Evolutionary conservation across 2,888 invertebrate species (phyloP).

Genomic region (Erebia aethiops): DNA sequence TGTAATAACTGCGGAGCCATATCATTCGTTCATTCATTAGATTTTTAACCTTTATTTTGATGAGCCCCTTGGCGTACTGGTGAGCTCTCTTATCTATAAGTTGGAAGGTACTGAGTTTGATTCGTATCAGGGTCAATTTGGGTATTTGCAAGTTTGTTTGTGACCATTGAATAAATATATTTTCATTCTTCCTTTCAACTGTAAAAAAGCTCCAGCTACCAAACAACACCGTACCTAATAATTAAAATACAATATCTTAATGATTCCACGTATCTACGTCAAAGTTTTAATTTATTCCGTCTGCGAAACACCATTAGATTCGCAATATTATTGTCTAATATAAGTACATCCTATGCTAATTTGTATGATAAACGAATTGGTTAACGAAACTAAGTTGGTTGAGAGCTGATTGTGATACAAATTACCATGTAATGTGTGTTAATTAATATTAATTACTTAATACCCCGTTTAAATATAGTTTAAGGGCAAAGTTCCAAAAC

Average conservation of each 20-base stretch:
- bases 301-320: slow-evolving; percentile 9
- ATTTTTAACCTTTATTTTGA: too few species aligned
- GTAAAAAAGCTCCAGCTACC: not conserved
- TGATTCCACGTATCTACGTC: not conserved
- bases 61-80: too few species aligned
- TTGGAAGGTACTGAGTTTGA: too few species aligned
- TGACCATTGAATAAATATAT: too few species aligned
- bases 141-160: too few species aligned
- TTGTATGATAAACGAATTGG: slow-evolving; percentile 3
- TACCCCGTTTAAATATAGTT: not conserved
- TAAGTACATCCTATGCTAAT: slow-evolving; percentile 2
- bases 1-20: too few species aligned
- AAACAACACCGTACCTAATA: not conserved
- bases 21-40: too few species aligned
- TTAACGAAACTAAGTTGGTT: not conserved
- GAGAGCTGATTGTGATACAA: not conserved
- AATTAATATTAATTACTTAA: not conserved
- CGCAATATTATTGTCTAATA: not conserved
- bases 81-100: too few species aligned
- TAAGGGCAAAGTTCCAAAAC: too few species aligned
- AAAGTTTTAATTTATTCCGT: slow-evolving; percentile 14
- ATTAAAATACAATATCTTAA: not conserved
- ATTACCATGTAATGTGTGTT: not conserved
- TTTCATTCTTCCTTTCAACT: too few species aligned
- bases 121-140: too few species aligned